Evolutionary conservation across 92 coral and sea anemone species (phyloP).

Genomic region (Epizoanthus ramosus): DNA sequence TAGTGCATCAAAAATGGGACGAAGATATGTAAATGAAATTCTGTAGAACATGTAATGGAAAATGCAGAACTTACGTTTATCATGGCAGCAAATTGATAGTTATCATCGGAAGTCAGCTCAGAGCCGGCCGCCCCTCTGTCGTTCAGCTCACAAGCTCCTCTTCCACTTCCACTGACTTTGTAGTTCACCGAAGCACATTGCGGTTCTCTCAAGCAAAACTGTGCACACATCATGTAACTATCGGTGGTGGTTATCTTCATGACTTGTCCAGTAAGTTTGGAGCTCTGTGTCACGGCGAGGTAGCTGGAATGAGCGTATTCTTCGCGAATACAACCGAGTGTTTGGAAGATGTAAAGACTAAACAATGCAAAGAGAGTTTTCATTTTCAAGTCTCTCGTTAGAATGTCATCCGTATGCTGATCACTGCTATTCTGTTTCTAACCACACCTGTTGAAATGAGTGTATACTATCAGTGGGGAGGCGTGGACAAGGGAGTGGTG

Average conservation of each 20-base stretch:
- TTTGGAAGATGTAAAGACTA: neutral
- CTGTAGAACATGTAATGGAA: no score
- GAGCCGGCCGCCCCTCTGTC: neutral
- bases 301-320: neutral
- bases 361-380: neutral
- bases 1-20: no score
- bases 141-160: conserved; percentile 4
- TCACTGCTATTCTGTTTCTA: no score
- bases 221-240: neutral
- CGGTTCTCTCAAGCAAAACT: conserved; percentile 1
- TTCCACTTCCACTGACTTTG: neutral
- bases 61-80: neutral
- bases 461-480: no score
- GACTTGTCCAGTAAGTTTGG: neutral
- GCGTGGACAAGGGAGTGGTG: no score
- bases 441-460: no score
- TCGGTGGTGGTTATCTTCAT: neutral
- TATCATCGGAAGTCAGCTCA: neutral
- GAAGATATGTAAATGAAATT: no score
- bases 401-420: no score
- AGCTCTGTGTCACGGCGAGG: neutral
- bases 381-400: neutral
- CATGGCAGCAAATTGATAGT: neutral
- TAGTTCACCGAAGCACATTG: neutral
- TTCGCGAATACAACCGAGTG: conserved; percentile 8